Percentiles rank a stretch among this genome's conserved stretches.
phyloP scores from a whole-genome alignment of 2,797 vertebrate genomes.

The Ciconia nigra region DNA sequence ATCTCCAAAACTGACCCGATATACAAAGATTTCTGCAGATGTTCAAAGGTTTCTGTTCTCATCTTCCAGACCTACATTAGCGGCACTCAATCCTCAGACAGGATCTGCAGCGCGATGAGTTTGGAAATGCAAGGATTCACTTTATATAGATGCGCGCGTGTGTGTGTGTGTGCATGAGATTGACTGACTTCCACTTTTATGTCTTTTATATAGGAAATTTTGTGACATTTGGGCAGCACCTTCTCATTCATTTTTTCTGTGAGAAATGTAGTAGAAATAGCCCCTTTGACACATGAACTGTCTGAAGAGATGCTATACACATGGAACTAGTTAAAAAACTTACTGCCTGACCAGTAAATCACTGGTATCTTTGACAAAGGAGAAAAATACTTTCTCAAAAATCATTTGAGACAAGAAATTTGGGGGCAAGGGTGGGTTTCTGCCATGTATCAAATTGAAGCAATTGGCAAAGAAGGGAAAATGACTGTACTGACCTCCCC shows the following conservation, averaged over 20 bases:
- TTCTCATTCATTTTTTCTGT: constrained; percentile 7
- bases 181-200: neutral
- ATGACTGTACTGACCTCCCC: neutral
- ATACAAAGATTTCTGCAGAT: neutral
- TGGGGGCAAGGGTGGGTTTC: neutral
- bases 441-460: constrained; percentile 26
- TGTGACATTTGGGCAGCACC: neutral
- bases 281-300: constrained; percentile 9
- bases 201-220: neutral
- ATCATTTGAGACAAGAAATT: constrained; percentile 13
- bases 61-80: neutral
- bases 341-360: constrained; percentile 19
- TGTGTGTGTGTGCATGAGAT: neutral
- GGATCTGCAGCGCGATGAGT: neutral
- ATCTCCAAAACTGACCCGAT: neutral
- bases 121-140: neutral
- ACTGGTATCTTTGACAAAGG: neutral
- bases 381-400: constrained; percentile 30
- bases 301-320: neutral
- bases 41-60: neutral
- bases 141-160: neutral
- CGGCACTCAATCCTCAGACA: neutral
- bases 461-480: constrained; percentile 17
- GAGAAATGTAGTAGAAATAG: constrained; percentile 1
- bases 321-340: constrained; percentile 18